Percentiles rank a stretch among this genome's conserved stretches.
phyloP scores from a whole-genome alignment of 2,888 invertebrate species.

The Troides oblongomaculatus region DNA sequence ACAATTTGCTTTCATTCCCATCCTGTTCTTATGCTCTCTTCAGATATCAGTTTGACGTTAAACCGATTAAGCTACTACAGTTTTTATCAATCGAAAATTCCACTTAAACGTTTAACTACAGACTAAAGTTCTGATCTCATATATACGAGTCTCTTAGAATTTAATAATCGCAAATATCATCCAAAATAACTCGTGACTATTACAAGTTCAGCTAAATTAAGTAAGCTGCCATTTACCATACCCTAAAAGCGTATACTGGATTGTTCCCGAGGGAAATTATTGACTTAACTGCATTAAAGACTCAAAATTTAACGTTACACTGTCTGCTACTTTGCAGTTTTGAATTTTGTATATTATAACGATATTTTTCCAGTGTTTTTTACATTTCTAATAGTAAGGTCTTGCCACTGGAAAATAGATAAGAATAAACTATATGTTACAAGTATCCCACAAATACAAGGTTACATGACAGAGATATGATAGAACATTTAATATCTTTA shows the following conservation, averaged over 20 bases:
- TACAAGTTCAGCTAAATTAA: conserved; percentile 43
- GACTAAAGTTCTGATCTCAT: neutral
- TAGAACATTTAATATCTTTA: too few species aligned
- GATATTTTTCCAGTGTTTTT: conserved; percentile 23
- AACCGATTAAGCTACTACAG: too few species aligned
- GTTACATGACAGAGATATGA: too few species aligned
- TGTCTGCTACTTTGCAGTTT: conserved; percentile 56
- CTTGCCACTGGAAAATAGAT: too few species aligned
- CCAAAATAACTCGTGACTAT: neutral
- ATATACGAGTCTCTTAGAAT: neutral
- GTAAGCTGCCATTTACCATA: conserved; percentile 68
- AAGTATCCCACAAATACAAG: too few species aligned
- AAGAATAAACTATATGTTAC: too few species aligned
- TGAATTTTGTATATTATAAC: conserved; percentile 26
- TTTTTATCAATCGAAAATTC: too few species aligned
- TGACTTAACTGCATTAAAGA: conserved; percentile 79
- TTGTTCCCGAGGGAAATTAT: conserved; percentile 77
- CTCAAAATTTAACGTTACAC: conserved; percentile 76
- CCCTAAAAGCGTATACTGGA: conserved; percentile 75
- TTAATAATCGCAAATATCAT: neutral
- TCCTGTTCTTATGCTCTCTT: too few species aligned
- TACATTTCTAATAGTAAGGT: too few species aligned
- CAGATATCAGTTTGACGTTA: too few species aligned
- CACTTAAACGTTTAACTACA: too few species aligned
- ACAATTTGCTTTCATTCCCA: too few species aligned